Conservation (phyloP, 1,140 invertebrate species). For the Dendroctonus valens region DNA sequence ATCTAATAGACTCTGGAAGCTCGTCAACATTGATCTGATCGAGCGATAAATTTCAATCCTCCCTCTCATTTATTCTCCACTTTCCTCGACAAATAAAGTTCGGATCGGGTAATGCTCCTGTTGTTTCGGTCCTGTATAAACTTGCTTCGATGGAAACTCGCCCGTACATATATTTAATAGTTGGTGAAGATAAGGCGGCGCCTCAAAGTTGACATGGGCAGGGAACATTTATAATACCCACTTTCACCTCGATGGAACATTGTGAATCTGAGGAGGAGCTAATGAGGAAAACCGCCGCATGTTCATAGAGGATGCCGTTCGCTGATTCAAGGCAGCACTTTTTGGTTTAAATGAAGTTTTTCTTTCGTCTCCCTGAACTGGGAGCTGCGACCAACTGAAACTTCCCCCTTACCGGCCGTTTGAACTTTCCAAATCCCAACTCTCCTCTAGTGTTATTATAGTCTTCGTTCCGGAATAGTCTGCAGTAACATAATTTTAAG, state of each 20-base stretch:
- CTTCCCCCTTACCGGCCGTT: no score
- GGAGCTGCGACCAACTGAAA: no score
- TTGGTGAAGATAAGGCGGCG: constrained; percentile 5
- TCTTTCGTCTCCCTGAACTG: no score
- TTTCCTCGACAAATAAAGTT: constrained; percentile 12
- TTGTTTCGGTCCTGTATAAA: constrained; percentile 17
- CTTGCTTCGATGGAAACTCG: constrained; percentile 11
- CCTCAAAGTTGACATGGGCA: constrained; percentile 9
- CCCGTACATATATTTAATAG: constrained; percentile 12
- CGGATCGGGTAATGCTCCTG: constrained; percentile 5
- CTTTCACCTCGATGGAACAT: constrained; percentile 10
- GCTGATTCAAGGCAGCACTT: no score
- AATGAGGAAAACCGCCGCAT: constrained; percentile 9
- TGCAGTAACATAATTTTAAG: constrained; percentile 11
- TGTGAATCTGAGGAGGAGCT: constrained; percentile 1
- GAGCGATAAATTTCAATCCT: constrained; percentile 8
- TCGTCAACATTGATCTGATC: no score
- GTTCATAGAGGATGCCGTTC: no score
- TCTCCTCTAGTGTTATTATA: constrained; percentile 8
- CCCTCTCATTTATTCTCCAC: constrained; percentile 10
- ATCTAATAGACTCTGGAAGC: no score
- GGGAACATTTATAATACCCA: constrained; percentile 14
- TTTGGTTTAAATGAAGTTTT: no score
- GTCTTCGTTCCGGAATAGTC: constrained; percentile 2
- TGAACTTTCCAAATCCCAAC: constrained; percentile 4